A percentile compares a stretch with the other conserved stretches of the same genome.
Conservation (phyloP, 2,888 invertebrate species). For the Meiosimyza platycephala region DNA sequence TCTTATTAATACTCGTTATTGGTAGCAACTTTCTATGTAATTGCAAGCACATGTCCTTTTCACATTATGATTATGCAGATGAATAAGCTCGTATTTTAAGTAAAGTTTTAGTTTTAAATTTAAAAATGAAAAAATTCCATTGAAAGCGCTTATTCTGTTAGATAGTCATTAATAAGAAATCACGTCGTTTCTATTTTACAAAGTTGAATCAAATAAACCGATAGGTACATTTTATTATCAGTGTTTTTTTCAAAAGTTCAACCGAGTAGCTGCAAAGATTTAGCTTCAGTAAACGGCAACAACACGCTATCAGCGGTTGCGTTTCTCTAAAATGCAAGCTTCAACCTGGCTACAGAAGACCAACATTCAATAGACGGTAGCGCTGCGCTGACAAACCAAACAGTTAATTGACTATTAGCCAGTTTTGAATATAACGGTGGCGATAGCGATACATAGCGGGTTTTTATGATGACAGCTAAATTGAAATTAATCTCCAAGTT, state of each 20-base stretch:
- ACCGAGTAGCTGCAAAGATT: not conserved
- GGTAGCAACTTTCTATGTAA: too few species aligned
- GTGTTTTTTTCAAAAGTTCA: not conserved
- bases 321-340: not conserved
- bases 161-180: not conserved
- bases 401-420: slow-evolving; percentile 17
- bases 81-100: too few species aligned
- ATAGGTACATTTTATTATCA: too few species aligned
- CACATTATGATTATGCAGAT: too few species aligned
- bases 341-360: not conserved
- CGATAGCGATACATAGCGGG: not conserved
- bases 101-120: too few species aligned
- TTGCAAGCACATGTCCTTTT: too few species aligned
- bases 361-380: not conserved
- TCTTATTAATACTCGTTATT: too few species aligned
- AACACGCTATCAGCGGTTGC: slow-evolving; percentile 1
- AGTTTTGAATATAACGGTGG: not conserved
- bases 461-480: slow-evolving; percentile 30
- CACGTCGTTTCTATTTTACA: too few species aligned
- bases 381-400: slow-evolving; percentile 4
- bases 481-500: slow-evolving; percentile 25
- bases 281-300: not conserved
- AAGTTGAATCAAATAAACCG: too few species aligned
- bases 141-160: not conserved
- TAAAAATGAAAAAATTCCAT: too few species aligned